Base-by-base conservation (phyloP, 2,888 invertebrate genomes). In the Trissonchulus sp. region DNA sequence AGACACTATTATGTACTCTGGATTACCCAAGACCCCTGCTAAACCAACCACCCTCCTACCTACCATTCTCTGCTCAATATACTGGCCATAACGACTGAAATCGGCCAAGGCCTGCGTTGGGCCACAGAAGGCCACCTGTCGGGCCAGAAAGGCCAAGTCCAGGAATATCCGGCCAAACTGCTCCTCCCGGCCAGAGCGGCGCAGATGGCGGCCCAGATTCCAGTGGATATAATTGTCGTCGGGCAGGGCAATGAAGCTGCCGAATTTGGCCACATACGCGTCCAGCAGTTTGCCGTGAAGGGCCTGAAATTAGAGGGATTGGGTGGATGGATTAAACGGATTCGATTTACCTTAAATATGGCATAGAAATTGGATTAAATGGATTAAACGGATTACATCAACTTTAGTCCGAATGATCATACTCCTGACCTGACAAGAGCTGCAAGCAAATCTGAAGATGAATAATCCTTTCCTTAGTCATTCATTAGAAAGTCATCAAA, bases 151-250 rank as follows among this genome's bases (percentile, higher is more conserved):
- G 65, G 3, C 65, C 15, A 63, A 28, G 31, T 63, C 65, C 28
- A 63, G 30, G 30, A 63, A 63, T 15, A 63, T 28, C n/a, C 31
- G 3, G 8, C 15, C 3, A 48, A 48, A 48, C 8, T 63, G 15
- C 3, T 23, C 65, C 8, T 34, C 62, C 38, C 34, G 28, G 2
- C 48, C 48, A 30, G 63, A n/a, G 8, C 28, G 2, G 38, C 23
- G 33, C 60, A 72, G n/a, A 72, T 72, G 73, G 15, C 35, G 30
- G n/a, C n/a, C 73, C 73, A 72, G n/a, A 60, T 72, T 65, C 34
- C 60, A 15, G 15, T 60, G 73, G 28, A 72, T 72, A 28, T 72
- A 72, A 2, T 15, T 15, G 28, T 72, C 73, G n/a, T 72, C 60
- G n/a, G 73, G 73, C 8, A 65, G 48, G 8, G 2, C 15, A 23